Conservation (phyloP, 2,888 invertebrate species). For the Phragmatobia fuliginosa region DNA sequence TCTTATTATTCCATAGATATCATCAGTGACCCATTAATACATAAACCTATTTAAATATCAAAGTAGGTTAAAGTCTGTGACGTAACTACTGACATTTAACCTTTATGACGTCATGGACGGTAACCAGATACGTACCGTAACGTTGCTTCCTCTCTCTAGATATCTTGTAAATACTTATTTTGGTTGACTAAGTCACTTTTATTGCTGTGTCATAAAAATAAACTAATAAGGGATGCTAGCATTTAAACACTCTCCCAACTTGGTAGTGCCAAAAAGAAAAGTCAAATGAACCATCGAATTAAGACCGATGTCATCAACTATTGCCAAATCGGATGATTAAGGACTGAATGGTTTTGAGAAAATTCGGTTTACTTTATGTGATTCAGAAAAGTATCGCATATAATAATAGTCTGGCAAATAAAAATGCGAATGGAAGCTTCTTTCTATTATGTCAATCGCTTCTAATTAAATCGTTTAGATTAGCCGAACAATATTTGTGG, state of each 20-base stretch:
- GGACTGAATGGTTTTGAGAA: background rate
- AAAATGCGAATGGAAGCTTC: background rate
- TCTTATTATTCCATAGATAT: background rate
- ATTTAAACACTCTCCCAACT: background rate
- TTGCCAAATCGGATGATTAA: background rate
- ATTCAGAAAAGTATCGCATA: background rate
- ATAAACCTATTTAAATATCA: constrained; percentile 44
- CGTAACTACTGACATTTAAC: constrained; percentile 59
- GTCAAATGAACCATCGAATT: background rate
- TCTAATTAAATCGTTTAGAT: background rate
- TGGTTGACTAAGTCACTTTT: background rate
- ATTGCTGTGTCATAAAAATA: background rate
- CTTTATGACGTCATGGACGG: constrained; percentile 50
- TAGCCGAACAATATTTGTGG: background rate
- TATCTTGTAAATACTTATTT: constrained; percentile 10
- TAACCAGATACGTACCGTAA: constrained; percentile 18
- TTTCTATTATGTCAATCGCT: background rate
- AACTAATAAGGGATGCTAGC: background rate
- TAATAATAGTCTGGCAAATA: background rate
- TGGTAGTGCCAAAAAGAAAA: background rate
- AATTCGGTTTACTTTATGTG: background rate
- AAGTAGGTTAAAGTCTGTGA: constrained; percentile 61
- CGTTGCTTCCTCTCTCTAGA: constrained; percentile 1
- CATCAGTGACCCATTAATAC: constrained; percentile 8
- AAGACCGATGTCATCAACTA: background rate